phyloP scores from a whole-genome alignment of 2,797 vertebrate species.

The Helostoma temminkii region DNA sequence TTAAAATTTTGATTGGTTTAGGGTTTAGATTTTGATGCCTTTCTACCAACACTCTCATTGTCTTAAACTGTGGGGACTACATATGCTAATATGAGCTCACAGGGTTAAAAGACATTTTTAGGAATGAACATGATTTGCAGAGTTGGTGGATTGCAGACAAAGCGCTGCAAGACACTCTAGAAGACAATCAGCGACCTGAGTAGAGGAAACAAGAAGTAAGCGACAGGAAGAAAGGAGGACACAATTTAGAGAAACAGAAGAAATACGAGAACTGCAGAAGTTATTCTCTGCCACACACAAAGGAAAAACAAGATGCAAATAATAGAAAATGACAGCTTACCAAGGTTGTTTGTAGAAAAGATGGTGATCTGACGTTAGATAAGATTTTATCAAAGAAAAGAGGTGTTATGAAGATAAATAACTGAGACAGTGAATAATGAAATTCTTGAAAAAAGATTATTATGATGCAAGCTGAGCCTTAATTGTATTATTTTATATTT shows the following conservation, averaged over 20 bases:
- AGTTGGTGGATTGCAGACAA: conserved; percentile 20
- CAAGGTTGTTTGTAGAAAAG: conserved; percentile 6
- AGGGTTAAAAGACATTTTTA: conserved; percentile 27
- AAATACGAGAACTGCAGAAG: conserved; percentile 7
- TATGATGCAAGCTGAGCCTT: background rate
- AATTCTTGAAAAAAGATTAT: background rate
- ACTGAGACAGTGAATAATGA: conserved; percentile 2
- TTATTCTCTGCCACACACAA: conserved; percentile 3
- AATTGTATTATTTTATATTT: background rate
- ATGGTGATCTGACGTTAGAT: conserved; percentile 8
- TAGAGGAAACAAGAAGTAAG: conserved; percentile 21
- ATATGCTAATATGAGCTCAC: conserved; percentile 63
- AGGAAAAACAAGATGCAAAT: background rate
- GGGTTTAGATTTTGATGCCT: conserved; percentile 67
- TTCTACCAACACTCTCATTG: conserved; percentile 66
- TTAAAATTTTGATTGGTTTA: conserved; percentile 77
- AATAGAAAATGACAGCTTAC: background rate
- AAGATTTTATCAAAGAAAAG: conserved; percentile 16
- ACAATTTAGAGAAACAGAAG: conserved; percentile 13
- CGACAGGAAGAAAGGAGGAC: conserved; percentile 11
- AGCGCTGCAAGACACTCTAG: conserved; percentile 16
- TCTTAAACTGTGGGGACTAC: conserved; percentile 61
- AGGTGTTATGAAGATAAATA: conserved; percentile 16
- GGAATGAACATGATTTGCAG: conserved; percentile 8
- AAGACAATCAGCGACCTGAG: conserved; percentile 22